Evolutionary conservation across 2,888 invertebrate genomes (phyloP).

Genomic region (Drosophila villosipedis): DNA sequence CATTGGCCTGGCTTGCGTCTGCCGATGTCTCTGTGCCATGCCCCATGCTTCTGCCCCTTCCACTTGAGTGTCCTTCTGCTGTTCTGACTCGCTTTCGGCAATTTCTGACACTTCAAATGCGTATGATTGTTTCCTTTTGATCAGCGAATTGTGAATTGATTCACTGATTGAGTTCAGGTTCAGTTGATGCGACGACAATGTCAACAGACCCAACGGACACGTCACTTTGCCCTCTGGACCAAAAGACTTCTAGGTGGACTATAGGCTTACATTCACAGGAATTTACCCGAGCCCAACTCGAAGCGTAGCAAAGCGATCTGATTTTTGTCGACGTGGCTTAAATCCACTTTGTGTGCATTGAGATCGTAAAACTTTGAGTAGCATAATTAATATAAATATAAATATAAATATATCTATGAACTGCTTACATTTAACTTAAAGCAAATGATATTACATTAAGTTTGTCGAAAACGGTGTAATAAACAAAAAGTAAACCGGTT

Average conservation of each 20-base stretch:
- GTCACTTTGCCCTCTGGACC: slow-evolving; percentile 33
- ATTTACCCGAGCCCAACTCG: slow-evolving; percentile 12
- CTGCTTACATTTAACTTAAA: neutral
- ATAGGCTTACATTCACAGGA: slow-evolving; percentile 30
- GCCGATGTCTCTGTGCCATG: neutral
- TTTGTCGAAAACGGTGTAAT: neutral
- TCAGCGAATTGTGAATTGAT: slow-evolving; percentile 83
- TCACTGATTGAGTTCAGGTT: slow-evolving; percentile 81
- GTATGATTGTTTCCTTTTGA: slow-evolving; percentile 83
- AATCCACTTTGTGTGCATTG: neutral
- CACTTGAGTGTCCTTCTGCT: neutral
- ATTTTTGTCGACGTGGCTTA: slow-evolving; percentile 20
- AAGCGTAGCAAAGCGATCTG: slow-evolving; percentile 11
- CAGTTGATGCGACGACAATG: slow-evolving; percentile 77
- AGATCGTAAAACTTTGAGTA: neutral
- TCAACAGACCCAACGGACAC: slow-evolving; percentile 52
- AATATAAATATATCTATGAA: neutral
- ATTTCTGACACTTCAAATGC: slow-evolving; percentile 82
- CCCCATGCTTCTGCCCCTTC: neutral
- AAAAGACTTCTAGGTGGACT: slow-evolving; percentile 16
- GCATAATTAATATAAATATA: neutral
- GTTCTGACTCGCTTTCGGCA: slow-evolving; percentile 55
- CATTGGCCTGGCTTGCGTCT: slow-evolving; percentile 17
- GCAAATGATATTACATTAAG: neutral
- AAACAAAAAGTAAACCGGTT: neutral